phyloP scores from a whole-genome alignment of 2,888 invertebrate genomes.

The Calliscelio sp. region DNA sequence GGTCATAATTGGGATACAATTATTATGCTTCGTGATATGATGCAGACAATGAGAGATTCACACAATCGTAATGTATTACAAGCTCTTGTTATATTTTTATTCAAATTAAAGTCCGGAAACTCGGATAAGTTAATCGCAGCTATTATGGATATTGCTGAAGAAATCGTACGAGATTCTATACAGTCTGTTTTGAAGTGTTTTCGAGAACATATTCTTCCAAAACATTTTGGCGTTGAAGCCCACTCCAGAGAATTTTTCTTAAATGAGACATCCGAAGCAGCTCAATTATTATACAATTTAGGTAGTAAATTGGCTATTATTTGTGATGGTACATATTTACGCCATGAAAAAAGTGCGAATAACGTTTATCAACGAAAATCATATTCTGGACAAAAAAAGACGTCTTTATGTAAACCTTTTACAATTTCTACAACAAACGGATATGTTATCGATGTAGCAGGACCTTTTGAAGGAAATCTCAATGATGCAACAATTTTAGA shows the following conservation, averaged over 20 bases:
- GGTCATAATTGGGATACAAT: conserved; percentile 57
- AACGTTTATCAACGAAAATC: conserved; percentile 44
- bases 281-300: too few relatives aligned
- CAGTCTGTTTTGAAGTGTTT: conserved; percentile 18
- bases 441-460: conserved; percentile 58
- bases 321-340: conserved; percentile 52
- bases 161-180: not conserved
- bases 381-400: conserved; percentile 39
- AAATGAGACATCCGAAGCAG: too few relatives aligned
- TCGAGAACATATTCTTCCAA: conserved; percentile 5
- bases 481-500: conserved; percentile 74
- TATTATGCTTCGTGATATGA: conserved; percentile 35
- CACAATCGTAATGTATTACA: conserved; percentile 11
- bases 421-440: conserved; percentile 45
- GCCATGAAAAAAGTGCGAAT: conserved; percentile 54
- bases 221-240: conserved; percentile 7
- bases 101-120: conserved; percentile 20
- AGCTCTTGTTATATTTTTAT: conserved; percentile 26
- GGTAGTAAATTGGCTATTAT: conserved; percentile 47
- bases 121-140: conserved; percentile 22
- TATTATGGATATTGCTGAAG: not conserved
- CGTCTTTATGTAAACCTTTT: conserved; percentile 39
- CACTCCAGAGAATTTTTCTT: not conserved
- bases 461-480: conserved; percentile 66
- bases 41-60: conserved; percentile 52